phyloP scores from a whole-genome alignment of 2,113 vertebrate species.

The Paralichthys olivaceus region DNA sequence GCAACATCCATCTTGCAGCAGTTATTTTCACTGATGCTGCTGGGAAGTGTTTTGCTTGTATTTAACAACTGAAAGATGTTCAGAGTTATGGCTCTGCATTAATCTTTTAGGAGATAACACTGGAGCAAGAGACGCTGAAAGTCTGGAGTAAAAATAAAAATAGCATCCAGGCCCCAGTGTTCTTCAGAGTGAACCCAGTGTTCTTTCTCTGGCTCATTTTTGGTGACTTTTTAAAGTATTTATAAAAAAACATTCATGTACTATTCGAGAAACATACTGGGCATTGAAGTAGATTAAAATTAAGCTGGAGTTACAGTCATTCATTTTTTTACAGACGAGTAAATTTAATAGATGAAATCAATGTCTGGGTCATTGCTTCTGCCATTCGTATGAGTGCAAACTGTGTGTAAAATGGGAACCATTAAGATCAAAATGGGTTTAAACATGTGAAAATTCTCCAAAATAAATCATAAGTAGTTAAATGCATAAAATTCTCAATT shows the following conservation, averaged over 20 bases:
- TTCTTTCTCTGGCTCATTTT: background rate
- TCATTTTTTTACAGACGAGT: no score
- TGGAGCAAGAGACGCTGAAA: background rate
- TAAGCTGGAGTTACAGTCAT: no score
- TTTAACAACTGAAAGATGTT: background rate
- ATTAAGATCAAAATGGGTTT: no score
- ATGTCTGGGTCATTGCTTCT: no score
- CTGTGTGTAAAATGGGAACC: no score
- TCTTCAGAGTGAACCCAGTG: background rate
- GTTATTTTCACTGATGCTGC: constrained; percentile 4
- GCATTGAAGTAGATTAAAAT: background rate
- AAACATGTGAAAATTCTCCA: no score
- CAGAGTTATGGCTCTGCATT: background rate
- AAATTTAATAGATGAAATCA: no score
- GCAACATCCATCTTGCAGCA: constrained; percentile 1
- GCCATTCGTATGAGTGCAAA: no score
- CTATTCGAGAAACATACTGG: background rate
- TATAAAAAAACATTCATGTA: background rate
- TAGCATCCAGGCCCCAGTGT: background rate
- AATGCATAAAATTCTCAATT: no score
- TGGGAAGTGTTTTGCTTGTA: constrained; percentile 7
- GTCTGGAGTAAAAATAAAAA: background rate
- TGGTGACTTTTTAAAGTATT: background rate
- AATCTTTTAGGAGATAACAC: background rate
- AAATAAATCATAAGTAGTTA: no score